Base-by-base conservation (phyloP, 2,797 vertebrate species). In the Apogon talboti region DNA sequence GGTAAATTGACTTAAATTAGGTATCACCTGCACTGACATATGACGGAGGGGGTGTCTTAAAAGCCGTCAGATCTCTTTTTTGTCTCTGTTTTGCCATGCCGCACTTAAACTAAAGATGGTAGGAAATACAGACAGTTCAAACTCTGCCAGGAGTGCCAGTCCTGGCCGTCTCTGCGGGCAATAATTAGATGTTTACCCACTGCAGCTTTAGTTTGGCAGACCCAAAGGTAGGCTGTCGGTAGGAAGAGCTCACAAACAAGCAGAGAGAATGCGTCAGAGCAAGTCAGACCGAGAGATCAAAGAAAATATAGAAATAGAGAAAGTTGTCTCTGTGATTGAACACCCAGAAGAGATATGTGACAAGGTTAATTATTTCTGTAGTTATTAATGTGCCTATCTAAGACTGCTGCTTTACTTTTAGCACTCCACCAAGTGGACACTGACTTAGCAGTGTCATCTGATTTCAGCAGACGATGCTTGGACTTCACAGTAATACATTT, bases 131-230 rank as follows among this genome's bases (percentile, higher is more conserved):
- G 37, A 47, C 64, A 49, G 47, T 77, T 71, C 53, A 55, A 53
- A 64, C 21, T 66, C 44, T 66, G 71, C 78, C 69, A 43, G 14
- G 28, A 67, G 53, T 78, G 78, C 65, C 61, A 67, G 62, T 71
- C 55, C 73, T 63, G 56, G 67, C 64, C 76, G 66, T 87, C 76
- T 80, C 71, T 81, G 47, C 73, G 71, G 84, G 76, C 82, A 78
- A 78, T 85, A 89, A 91, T 87, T 89, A 86, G 71, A 46, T 85
- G 76, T 91, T 87, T 91, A 76, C 76, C 81, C 74, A 71, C 74
- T 74, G 81, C 66, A 79, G 80, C 52, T 74, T 87, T 65, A 65
- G 63, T 75, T 80, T 84, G 79, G 73, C 81, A 79, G 66, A 65
- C 62, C 76, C 51, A 61, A 45, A 76, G 66, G 69, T 65, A 52